phyloP scores from a whole-genome alignment of 2,113 vertebrate species.

The Labrus mixtus region DNA sequence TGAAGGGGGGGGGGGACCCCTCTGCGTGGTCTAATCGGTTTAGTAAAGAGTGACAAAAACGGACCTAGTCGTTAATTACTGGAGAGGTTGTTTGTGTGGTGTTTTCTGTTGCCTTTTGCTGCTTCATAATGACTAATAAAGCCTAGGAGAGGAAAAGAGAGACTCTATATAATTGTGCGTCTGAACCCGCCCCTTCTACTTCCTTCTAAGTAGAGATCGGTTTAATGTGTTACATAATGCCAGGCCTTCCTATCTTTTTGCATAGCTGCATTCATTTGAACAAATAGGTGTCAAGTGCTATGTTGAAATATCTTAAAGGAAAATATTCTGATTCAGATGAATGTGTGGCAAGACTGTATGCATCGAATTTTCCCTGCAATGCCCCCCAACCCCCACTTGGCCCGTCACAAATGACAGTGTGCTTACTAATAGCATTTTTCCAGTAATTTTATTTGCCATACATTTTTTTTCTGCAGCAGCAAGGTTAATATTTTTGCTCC shows the following conservation, averaged over 20 bases:
- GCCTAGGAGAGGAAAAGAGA: conserved; percentile 45
- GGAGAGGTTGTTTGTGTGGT: background rate
- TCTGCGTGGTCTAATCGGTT: conserved; percentile 19
- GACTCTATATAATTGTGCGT: conserved; percentile 64
- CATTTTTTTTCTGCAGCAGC: conserved; percentile 22
- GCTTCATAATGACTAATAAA: conserved; percentile 41
- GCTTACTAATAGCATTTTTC: conserved; percentile 31
- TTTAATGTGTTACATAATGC: conserved; percentile 77
- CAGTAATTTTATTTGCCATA: conserved; percentile 12
- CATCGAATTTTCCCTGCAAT: conserved; percentile 5
- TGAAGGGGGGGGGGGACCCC: background rate
- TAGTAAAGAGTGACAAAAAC: conserved; percentile 26
- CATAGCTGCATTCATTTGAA: conserved; percentile 39
- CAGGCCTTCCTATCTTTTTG: conserved; percentile 55
- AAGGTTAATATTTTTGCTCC: background rate
- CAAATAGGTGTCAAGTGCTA: conserved; percentile 21
- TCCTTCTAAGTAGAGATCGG: conserved; percentile 72
- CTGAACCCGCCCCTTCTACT: conserved; percentile 73
- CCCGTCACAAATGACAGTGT: conserved; percentile 19
- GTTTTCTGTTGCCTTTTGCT: conserved; percentile 24
- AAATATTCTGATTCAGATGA: conserved; percentile 4
- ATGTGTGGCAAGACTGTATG: conserved; percentile 10
- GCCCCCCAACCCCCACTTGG: no score
- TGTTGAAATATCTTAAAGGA: conserved; percentile 16
- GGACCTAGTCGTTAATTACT: conserved; percentile 4